Percentiles rank a stretch among this genome's conserved stretches.
Conservation (phyloP, 2,888 invertebrate species). For the Chouioia cunea region DNA sequence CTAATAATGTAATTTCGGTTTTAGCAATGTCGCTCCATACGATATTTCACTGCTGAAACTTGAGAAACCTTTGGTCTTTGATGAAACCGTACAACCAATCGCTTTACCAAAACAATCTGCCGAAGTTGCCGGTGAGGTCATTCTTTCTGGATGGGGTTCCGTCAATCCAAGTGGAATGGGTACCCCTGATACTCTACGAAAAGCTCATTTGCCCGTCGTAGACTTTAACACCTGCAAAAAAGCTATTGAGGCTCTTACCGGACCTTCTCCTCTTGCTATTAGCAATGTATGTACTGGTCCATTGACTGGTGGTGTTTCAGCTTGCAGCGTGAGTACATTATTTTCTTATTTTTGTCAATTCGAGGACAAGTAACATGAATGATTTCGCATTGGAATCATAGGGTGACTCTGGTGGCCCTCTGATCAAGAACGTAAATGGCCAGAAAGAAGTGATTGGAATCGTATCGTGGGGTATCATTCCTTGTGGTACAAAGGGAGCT, state of each 20-base stretch:
- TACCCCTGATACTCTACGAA: conserved; percentile 60
- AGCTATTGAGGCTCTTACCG: conserved; percentile 51
- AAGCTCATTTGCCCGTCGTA: conserved; percentile 57
- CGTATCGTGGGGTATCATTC: conserved; percentile 70
- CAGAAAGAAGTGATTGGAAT: conserved; percentile 75
- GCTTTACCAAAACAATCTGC: conserved; percentile 60
- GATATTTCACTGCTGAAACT: conserved; percentile 71
- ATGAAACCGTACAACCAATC: conserved; percentile 63
- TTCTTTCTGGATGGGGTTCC: conserved; percentile 70
- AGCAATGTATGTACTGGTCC: conserved; percentile 59
- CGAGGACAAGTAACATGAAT: neutral
- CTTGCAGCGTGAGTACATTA: conserved; percentile 52
- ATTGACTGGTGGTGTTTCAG: conserved; percentile 50
- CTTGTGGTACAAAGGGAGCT: conserved; percentile 65
- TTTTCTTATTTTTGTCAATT: neutral
- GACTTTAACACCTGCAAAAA: conserved; percentile 53
- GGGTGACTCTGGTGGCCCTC: conserved; percentile 73
- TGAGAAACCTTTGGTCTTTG: conserved; percentile 57
- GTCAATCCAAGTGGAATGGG: conserved; percentile 50
- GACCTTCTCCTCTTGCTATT: conserved; percentile 52
- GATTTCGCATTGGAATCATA: conserved; percentile 50
- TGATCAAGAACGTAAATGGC: conserved; percentile 70
- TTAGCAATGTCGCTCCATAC: conserved; percentile 65
- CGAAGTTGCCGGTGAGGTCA: conserved; percentile 58
- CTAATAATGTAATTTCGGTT: conserved; percentile 24